Evolutionary conservation across 2,113 vertebrate genomes (phyloP), one percentile per base, ranked within the genome.

Genomic region (Notothenia rossii): DNA sequence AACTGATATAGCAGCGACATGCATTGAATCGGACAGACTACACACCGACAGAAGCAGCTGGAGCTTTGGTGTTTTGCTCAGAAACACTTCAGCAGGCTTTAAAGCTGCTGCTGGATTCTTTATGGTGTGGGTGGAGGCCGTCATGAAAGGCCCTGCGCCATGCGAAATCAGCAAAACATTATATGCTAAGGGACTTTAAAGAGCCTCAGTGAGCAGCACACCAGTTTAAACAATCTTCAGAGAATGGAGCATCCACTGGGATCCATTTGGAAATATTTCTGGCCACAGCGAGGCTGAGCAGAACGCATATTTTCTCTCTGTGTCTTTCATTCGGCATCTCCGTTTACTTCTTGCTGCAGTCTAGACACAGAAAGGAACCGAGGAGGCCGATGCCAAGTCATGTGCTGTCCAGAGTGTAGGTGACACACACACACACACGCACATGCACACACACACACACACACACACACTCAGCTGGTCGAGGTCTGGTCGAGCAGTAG

Each of bases 401-500:
- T 82, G 79, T 78, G 79, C 81, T 79, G 72, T 72, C 33, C 14
- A 82, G 63, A 81, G 67, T 76, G 54, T 62, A 86, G 71, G 83
- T 83, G 81, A 86, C 74, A 79, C 46, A 59, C 63, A 25, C 22
- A 60, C 54, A 11, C 20, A 25, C 68, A 33, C 36, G n/a, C 20
- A 70, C 22, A 48, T 22, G 43, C 49, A 50, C 78, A 75, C 46
- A 58, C 63, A 25, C 13, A 54, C 54, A 8, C 20, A 25, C 62
- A 8, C 14, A 22, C 56, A 66, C 40, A 53, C 60, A 8, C 60
- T 36, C 62, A 40, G 46, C 46, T 69, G 77, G 71, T 69, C 36
- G 81, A 73, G 79, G 77, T 87, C 87, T 88, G 87, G 85, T 79
- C 22, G 36, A 77, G 79, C 70, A 93, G 91, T 88, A 92, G 94